A percentile compares a stretch with the other conserved stretches of the same genome.
These are phyloP conservation scores for Bubo bubo DNA, from an alignment of 2,113 vertebrate genomes.

Conservation along the genomic window DNA sequence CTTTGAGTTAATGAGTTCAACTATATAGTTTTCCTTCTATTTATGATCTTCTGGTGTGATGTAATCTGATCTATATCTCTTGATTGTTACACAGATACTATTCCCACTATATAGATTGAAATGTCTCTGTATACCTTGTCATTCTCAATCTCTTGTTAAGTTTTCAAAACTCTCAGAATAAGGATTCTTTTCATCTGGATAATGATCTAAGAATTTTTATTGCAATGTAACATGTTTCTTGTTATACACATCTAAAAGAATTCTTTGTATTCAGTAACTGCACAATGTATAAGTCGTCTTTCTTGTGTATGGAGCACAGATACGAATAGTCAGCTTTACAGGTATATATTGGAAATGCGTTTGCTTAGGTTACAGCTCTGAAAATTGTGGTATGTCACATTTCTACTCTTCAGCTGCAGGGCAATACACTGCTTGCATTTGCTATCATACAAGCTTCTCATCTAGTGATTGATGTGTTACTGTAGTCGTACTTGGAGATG, in stretches of 20 bases:
- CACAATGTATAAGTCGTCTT: neutral
- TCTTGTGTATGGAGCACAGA: neutral
- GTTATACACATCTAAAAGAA: neutral
- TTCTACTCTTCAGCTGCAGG: neutral
- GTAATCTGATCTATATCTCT: neutral
- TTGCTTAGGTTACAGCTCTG: neutral
- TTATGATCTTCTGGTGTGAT: neutral
- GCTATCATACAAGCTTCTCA: neutral
- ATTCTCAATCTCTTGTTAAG: neutral
- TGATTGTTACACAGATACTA: neutral
- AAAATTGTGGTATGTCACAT: neutral
- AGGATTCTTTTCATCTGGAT: neutral
- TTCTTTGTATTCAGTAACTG: neutral
- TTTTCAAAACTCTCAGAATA: neutral
- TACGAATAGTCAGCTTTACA: neutral
- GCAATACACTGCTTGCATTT: neutral
- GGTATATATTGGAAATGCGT: neutral
- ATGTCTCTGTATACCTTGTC: neutral
- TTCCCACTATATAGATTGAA: neutral
- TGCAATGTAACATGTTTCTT: accelerated
- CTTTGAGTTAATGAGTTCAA: neutral
- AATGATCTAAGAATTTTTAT: neutral
- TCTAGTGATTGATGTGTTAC: neutral
- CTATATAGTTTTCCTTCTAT: accelerated
- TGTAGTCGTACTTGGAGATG: neutral